These are phyloP conservation scores for Mycalesis mineus DNA, from an alignment of 2,888 invertebrate genomes.

Conservation along the genomic window DNA sequence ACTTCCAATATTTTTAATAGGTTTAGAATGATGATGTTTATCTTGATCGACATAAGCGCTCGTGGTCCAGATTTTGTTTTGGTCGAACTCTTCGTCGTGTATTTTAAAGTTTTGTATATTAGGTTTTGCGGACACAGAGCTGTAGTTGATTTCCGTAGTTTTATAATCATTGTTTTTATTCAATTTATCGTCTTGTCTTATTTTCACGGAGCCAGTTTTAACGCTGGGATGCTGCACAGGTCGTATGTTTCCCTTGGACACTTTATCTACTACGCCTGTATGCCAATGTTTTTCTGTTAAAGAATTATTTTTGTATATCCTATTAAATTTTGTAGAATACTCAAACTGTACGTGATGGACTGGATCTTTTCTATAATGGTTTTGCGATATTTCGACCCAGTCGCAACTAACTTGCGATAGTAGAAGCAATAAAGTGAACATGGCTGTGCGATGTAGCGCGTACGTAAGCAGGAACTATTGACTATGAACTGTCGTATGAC, in stretches of 20 bases:
- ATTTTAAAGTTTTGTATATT: not conserved
- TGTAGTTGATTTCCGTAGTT: not conserved
- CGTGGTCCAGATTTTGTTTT: not conserved
- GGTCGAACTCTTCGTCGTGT: not conserved
- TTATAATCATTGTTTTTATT: not conserved
- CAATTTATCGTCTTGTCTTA: not conserved
- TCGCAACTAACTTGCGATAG: constrained; percentile 44
- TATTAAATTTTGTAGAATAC: constrained; percentile 31
- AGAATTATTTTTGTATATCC: constrained; percentile 44
- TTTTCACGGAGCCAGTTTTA: constrained; percentile 20
- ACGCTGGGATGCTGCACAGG: constrained; percentile 33
- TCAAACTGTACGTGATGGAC: constrained; percentile 26
- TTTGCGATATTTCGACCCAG: constrained; percentile 70
- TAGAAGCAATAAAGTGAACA: constrained; percentile 43
- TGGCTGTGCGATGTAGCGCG: constrained; percentile 29
- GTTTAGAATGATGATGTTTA: not conserved
- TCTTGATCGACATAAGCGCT: not conserved
- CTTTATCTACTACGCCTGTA: constrained; percentile 38
- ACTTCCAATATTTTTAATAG: not conserved
- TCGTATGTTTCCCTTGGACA: constrained; percentile 45
- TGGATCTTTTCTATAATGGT: constrained; percentile 49
- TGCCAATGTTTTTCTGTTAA: constrained; percentile 38
- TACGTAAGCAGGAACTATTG: constrained; percentile 15
- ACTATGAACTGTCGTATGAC: constrained; percentile 48
- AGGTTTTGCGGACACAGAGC: not conserved